Conservation (phyloP, 2,888 invertebrate species). For the Eupeodes latifasciatus region DNA sequence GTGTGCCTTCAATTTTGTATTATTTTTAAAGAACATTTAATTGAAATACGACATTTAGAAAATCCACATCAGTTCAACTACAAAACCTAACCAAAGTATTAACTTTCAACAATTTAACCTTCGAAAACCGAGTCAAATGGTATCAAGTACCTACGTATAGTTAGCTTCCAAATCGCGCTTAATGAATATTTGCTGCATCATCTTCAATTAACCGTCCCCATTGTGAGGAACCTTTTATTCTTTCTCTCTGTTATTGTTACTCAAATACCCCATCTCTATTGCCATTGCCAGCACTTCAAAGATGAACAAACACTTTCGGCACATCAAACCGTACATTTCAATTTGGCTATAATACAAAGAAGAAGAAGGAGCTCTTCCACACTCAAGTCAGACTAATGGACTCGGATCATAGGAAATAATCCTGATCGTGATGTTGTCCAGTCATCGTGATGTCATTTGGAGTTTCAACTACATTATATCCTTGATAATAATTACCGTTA, state of each 20-base stretch:
- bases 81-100: background rate
- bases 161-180: background rate
- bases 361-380: background rate
- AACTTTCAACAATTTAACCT: background rate
- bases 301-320: constrained; percentile 56
- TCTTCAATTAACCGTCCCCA: constrained; percentile 52
- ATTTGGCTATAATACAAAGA: background rate
- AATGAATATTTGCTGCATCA: constrained; percentile 53
- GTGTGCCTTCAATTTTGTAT: too few relatives aligned
- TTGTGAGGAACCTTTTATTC: constrained; percentile 33
- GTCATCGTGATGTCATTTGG: constrained; percentile 66
- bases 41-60: too few relatives aligned
- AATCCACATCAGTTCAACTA: background rate
- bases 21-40: too few relatives aligned
- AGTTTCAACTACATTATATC: constrained; percentile 68
- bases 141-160: background rate
- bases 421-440: constrained; percentile 42
- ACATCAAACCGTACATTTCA: background rate
- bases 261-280: too few relatives aligned
- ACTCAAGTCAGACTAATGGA: constrained; percentile 57
- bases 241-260: too few relatives aligned
- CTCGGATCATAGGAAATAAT: constrained; percentile 59
- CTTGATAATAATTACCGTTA: constrained; percentile 67
- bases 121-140: constrained; percentile 11
- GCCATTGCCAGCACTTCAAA: background rate